A percentile compares a stretch with the other conserved stretches of the same genome.
phyloP scores from a whole-genome alignment of 2,888 invertebrate species.

The Mesorhabditis spiculigera region DNA sequence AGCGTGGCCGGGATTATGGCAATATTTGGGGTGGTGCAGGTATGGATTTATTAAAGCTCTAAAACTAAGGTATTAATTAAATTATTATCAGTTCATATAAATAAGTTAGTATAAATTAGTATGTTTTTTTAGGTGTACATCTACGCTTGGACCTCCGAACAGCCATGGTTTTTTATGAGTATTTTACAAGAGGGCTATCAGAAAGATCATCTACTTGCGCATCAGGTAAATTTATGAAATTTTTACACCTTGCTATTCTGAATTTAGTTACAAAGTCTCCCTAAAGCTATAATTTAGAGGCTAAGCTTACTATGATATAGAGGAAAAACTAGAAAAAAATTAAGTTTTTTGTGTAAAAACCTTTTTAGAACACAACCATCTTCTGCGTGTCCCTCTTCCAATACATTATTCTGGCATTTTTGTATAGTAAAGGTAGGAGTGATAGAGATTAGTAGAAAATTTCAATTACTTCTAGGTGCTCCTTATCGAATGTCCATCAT shows the following conservation, averaged over 20 bases:
- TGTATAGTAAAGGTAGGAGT: conserved; percentile 70
- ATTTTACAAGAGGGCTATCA: background rate
- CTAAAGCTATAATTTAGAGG: too few species aligned
- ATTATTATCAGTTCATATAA: too few species aligned
- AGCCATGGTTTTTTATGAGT: conserved; percentile 48
- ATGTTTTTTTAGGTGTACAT: conserved; percentile 39
- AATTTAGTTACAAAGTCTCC: too few species aligned
- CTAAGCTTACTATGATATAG: too few species aligned
- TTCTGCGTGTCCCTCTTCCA: conserved; percentile 73
- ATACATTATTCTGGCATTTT: conserved; percentile 74
- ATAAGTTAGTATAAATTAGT: background rate
- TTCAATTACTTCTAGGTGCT: background rate
- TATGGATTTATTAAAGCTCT: conserved; percentile 8
- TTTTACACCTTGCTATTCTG: too few species aligned
- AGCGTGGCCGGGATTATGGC: conserved; percentile 72
- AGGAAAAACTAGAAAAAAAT: too few species aligned
- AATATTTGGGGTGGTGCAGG: conserved; percentile 69
- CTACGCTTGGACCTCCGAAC: conserved; percentile 44
- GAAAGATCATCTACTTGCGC: background rate
- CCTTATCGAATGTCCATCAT: background rate
- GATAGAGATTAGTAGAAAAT: too few species aligned
- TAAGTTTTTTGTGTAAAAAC: background rate
- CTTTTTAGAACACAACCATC: conserved; percentile 71
- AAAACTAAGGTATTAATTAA: too few species aligned
- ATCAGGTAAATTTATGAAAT: background rate